Evolutionary conservation across 2,113 vertebrate species (phyloP).

Genomic region (Notiomystis cincta): DNA sequence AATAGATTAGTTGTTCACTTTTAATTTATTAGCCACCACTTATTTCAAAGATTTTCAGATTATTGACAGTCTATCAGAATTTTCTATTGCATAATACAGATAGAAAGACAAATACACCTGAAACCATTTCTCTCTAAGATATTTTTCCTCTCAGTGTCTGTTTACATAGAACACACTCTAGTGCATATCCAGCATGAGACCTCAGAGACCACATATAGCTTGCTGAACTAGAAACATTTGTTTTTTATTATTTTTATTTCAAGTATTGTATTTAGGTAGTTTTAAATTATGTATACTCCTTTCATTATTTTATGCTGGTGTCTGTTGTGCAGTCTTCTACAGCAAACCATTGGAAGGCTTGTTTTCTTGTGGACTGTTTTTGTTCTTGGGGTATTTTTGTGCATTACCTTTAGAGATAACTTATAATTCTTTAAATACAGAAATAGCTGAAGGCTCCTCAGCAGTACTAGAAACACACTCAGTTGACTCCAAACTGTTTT

Average conservation of each 20-base stretch:
- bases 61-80: background rate
- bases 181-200: background rate
- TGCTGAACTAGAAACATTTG: background rate
- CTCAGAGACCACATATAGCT: background rate
- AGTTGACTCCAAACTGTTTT: background rate
- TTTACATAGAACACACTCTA: background rate
- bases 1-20: background rate
- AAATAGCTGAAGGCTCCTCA: background rate
- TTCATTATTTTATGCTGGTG: background rate
- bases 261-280: background rate
- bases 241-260: background rate
- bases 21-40: background rate
- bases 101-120: background rate
- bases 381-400: background rate
- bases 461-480: background rate
- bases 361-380: background rate
- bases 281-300: background rate
- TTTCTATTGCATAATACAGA: background rate
- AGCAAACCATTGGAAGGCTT: background rate
- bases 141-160: background rate
- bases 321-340: background rate
- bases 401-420: background rate
- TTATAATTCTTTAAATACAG: background rate
- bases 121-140: background rate
- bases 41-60: background rate